Percentiles rank a stretch among this genome's conserved stretches.
Evolutionary conservation across 2,797 vertebrate genomes (phyloP).

Genomic region (Tadarida brasiliensis): DNA sequence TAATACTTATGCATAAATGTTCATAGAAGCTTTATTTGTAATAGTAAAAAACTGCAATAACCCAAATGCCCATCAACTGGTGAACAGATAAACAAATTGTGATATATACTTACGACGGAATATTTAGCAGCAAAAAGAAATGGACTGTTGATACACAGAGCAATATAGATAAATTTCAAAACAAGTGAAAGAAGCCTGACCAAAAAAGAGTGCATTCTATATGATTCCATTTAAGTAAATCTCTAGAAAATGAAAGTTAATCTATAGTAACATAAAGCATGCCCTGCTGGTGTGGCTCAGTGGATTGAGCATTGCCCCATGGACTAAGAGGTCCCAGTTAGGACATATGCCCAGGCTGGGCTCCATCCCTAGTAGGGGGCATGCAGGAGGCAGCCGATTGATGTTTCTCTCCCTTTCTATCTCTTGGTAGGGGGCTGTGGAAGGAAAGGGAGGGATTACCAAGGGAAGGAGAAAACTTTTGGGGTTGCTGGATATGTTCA

Average conservation of each 20-base stretch:
- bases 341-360: too few species aligned
- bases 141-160: not conserved
- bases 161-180: not conserved
- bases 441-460: not conserved
- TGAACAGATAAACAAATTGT: not conserved
- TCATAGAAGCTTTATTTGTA: conserved; percentile 24
- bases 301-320: too few species aligned
- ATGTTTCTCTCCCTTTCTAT: too few species aligned
- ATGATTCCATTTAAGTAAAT: not conserved
- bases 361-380: too few species aligned
- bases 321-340: too few species aligned
- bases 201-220: not conserved
- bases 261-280: not conserved
- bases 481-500: not conserved
- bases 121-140: not conserved
- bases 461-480: not conserved
- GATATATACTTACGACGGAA: not conserved
- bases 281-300: too few species aligned
- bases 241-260: conserved; percentile 1
- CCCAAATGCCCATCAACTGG: not conserved
- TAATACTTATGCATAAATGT: not conserved
- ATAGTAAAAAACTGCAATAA: conserved; percentile 13
- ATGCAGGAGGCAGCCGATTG: too few species aligned
- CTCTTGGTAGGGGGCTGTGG: not conserved
- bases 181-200: conserved; percentile 4